Evolutionary conservation across 2,113 vertebrate species (phyloP).

Genomic region (Ochotona princeps): DNA sequence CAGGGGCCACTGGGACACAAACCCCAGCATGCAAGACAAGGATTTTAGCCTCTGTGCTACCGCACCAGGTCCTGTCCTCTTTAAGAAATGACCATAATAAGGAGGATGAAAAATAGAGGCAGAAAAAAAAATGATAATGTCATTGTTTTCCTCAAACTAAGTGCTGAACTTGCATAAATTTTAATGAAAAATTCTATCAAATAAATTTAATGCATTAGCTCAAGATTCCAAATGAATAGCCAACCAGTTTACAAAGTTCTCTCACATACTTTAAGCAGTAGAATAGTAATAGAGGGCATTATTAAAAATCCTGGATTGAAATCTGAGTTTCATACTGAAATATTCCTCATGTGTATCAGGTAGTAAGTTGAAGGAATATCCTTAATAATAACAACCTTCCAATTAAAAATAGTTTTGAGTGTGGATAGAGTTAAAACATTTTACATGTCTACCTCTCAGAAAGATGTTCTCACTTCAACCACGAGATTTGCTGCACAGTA

Average conservation of each 20-base stretch:
- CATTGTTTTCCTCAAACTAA: background rate
- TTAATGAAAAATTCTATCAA: background rate
- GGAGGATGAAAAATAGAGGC: background rate
- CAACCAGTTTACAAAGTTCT: background rate
- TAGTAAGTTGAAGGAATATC: background rate
- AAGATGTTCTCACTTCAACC: background rate
- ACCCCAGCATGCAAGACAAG: too few species aligned
- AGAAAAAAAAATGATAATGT: background rate
- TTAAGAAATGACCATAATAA: too few species aligned
- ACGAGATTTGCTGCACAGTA: background rate
- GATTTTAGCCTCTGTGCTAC: too few species aligned
- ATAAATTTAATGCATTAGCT: background rate
- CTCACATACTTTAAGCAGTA: background rate
- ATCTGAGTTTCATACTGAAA: background rate
- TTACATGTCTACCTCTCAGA: background rate
- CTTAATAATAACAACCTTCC: background rate
- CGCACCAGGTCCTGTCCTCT: too few species aligned
- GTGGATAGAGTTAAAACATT: background rate
- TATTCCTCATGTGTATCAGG: background rate
- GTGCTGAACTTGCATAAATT: background rate
- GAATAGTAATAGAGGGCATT: background rate
- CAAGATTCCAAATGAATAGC: background rate
- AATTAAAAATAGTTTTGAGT: background rate
- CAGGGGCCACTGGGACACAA: too few species aligned
- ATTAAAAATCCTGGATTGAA: background rate